These are phyloP conservation scores for Bufo gargarizans DNA, from an alignment of 2,113 vertebrate species.

Conservation along the genomic window DNA sequence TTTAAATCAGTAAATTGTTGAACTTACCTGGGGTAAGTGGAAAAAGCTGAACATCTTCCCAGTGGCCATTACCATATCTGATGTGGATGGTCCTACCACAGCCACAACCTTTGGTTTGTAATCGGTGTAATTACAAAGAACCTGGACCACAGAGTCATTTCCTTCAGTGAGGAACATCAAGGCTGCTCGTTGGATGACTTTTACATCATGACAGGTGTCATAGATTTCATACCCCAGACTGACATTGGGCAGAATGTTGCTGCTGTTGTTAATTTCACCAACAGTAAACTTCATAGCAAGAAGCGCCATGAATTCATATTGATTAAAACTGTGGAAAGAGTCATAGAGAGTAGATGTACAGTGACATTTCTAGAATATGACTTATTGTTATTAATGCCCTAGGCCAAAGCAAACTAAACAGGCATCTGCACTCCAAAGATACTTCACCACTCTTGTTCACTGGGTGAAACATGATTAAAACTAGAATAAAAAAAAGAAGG, in stretches of 20 bases:
- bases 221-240: conserved; percentile 79
- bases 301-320: conserved; percentile 66
- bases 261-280: conserved; percentile 86
- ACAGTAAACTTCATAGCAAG: conserved; percentile 84
- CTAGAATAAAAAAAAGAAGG: too few species aligned
- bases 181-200: conserved; percentile 72
- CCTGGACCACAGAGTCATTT: conserved; percentile 56
- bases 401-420: background rate
- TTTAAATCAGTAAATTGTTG: background rate
- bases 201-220: conserved; percentile 73
- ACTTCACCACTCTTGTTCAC: too few species aligned
- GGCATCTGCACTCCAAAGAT: background rate
- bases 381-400: background rate
- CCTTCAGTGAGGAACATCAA: conserved; percentile 73
- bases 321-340: conserved; percentile 64
- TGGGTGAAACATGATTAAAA: background rate
- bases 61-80: conserved; percentile 74
- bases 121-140: conserved; percentile 75
- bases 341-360: background rate
- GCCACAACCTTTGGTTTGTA: conserved; percentile 80
- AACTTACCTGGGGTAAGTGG: conserved; percentile 83
- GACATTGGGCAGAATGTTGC: conserved; percentile 74
- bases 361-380: background rate
- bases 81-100: conserved; percentile 77
- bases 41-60: conserved; percentile 84